A percentile compares a stretch with the other conserved stretches of the same genome.
Conservation (phyloP, 2,113 vertebrate genomes). For the Origma solitaria region DNA sequence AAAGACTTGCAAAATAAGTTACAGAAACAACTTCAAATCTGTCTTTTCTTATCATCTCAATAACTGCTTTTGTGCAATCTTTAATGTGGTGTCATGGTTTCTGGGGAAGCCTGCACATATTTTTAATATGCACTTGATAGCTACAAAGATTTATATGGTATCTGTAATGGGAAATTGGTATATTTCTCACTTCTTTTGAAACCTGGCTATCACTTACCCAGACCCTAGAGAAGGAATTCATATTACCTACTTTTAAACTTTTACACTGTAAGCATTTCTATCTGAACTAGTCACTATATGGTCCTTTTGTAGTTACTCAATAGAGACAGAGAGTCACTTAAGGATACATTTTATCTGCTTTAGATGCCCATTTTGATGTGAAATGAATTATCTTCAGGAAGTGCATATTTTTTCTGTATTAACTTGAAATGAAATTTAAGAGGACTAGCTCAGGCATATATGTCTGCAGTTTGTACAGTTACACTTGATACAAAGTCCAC, state of each 20-base stretch:
- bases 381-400: not conserved
- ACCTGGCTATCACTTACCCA: not conserved
- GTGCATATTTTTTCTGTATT: not conserved
- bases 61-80: not conserved
- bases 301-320: not conserved
- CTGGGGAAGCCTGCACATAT: not conserved
- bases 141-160: not conserved
- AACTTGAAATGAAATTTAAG: not conserved
- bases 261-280: not conserved
- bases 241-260: not conserved
- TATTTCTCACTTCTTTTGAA: not conserved
- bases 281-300: not conserved
- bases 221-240: not conserved
- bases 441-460: not conserved
- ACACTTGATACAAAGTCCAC: not conserved
- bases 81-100: not conserved
- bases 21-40: not conserved
- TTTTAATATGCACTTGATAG: not conserved
- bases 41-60: not conserved
- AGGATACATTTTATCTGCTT: not conserved
- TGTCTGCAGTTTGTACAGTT: not conserved
- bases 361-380: not conserved
- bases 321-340: not conserved
- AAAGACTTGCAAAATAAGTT: not conserved
- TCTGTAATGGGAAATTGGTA: not conserved